Base-by-base conservation (phyloP, 2,113 vertebrate genomes). In the Herpailurus yagouaroundi region DNA sequence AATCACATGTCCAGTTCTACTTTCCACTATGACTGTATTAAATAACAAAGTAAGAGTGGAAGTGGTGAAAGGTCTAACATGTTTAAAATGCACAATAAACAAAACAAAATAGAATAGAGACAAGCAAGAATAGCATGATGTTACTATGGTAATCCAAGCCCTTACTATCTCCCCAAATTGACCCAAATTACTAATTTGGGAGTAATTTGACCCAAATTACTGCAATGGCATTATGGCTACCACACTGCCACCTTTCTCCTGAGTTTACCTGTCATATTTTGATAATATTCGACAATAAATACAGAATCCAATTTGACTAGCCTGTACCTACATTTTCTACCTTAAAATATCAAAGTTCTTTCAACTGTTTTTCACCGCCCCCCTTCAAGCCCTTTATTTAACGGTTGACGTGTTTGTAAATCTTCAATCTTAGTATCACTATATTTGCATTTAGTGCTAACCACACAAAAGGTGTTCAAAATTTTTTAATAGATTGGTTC, bases 221-320 rank as follows among this genome's bases (percentile, higher is more conserved):
- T 27, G 2, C 60, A 50, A 6, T 2, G n/a, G 25, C 19, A 1
- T 31, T 38, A 10, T 0, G 1, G 29, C 1, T 41, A 3, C 64
- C 63, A 3, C 10, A 25, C 19, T 10, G 60, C 25, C 36, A 15
- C 12, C 4, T 36, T 48, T 21, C 23, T 50, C 69, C 8, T 27
- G 14, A 2, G 57, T 48, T 69, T 21, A 23, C n/a, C 23, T 74
- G 41, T 57, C 31, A n/a, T 41, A 33, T 13, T 66, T 68, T 27
- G 12, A 64, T 23, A 38, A 71, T 2, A 29, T 12, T 63, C 7
- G n/a, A 9, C 13, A 41, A 9, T 60, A 29, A 77, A 36, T 57
- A 68, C 1, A 84, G 48, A 89, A 71, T 91, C 13, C 7, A 73
- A 68, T 19, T 21, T 38, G 16, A 19, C 1, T 41, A n/a, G 23